Evolutionary conservation across 2,888 invertebrate genomes (phyloP), one percentile per base, ranked within the genome.

Genomic region (Drosophila cognata): DNA sequence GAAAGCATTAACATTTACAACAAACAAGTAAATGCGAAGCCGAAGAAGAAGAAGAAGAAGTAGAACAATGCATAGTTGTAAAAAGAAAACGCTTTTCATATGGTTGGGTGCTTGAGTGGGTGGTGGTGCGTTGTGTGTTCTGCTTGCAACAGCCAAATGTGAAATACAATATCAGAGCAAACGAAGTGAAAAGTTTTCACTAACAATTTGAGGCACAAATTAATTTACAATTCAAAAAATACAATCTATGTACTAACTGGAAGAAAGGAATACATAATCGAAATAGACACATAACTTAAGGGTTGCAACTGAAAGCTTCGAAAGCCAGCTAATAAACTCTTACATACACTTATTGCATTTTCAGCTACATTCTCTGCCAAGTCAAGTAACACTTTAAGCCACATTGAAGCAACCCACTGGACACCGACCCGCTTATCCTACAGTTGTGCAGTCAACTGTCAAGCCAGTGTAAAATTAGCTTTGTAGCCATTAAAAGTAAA

Each of bases 401-500:
- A 13, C 21, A 63, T 71, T 68, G 58, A 74, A 68, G 64, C 48
- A 31, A 13, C 7, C 25, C n/a, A 25, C 28, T 18, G 41, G 28
- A 18, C n/a, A 25, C 36, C 33, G 28, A 2, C 10, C 16, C 1
- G 3, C 4, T 5, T 13, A 18, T 13, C 11, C 10, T 29, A 35
- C 59, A 46, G 25, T 57, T 72, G 72, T 71, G 72, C 74, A 88
- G 86, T 86, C 81, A 77, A 78, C 84, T 87, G 84, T 84, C 87
- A 82, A 80, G 79, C 53, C 75, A 75, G 76, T 71, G 83, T 69
- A 71, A 87, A 88, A 87, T 87, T 87, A 89, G 87, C 81, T 66
- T 63, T 84, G 77, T 77, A 79, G 75, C 78, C 72, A 70, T 79
- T 78, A 74, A 71, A 71, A 66, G 50, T 77, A 71, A 71, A 74